Evolutionary conservation across 2,113 vertebrate genomes (phyloP).

Genomic region (Daboia siamensis): DNA sequence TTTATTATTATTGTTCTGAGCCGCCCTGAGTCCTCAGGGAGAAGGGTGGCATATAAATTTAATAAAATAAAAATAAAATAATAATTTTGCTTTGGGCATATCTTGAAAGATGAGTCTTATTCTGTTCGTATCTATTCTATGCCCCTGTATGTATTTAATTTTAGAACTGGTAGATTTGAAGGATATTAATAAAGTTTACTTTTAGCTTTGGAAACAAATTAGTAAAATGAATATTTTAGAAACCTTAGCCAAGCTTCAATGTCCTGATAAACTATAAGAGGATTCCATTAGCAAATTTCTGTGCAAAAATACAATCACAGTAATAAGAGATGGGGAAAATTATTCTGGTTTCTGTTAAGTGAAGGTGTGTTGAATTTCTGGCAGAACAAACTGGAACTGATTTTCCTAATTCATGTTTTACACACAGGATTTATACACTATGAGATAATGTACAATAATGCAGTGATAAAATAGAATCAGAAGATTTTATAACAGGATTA

Average conservation of each 20-base stretch:
- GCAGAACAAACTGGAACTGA: neutral
- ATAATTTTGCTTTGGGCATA: neutral
- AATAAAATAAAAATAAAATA: no score
- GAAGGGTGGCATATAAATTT: no score
- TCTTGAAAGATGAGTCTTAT: neutral
- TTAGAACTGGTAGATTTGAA: slow-evolving; percentile 34
- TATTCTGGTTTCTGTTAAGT: slow-evolving; percentile 5
- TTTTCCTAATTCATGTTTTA: neutral
- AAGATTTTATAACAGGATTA: neutral
- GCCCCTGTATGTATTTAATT: neutral
- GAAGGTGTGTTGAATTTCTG: slow-evolving; percentile 1
- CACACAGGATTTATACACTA: neutral
- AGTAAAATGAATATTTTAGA: slow-evolving; percentile 16
- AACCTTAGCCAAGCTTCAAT: slow-evolving; percentile 16
- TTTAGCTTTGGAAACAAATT: slow-evolving; percentile 32
- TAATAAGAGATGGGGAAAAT: slow-evolving; percentile 14
- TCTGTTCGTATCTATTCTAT: slow-evolving; percentile 1
- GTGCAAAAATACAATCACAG: neutral
- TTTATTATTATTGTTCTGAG: no score
- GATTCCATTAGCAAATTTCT: slow-evolving; percentile 48
- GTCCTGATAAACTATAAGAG: slow-evolving; percentile 18
- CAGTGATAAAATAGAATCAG: neutral
- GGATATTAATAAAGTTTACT: slow-evolving; percentile 30
- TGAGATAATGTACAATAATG: neutral
- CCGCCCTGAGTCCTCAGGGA: no score